phyloP scores from a whole-genome alignment of 2,113 vertebrate genomes.

The Chionis minor region DNA sequence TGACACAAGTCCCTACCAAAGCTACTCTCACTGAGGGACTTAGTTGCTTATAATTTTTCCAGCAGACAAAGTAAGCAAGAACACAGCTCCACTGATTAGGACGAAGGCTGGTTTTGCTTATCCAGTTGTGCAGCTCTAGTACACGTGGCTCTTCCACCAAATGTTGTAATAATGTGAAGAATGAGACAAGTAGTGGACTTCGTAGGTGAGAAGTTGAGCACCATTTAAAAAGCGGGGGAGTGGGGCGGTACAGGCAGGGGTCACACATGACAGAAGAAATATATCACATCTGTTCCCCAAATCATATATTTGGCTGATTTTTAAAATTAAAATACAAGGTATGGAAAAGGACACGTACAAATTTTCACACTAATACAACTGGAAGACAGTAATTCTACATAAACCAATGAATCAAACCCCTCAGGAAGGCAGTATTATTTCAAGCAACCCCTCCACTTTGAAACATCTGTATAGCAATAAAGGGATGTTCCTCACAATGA shows the following conservation, averaged over 20 bases:
- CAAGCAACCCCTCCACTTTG: not conserved
- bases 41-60: not conserved
- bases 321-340: not conserved
- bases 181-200: not conserved
- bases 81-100: not conserved
- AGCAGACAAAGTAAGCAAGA: not conserved
- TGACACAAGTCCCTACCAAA: not conserved
- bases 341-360: not conserved
- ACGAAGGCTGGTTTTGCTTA: not conserved
- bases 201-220: not conserved
- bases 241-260: not conserved
- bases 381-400: not conserved
- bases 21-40: not conserved
- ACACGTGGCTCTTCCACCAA: not conserved
- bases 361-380: not conserved
- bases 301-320: not conserved
- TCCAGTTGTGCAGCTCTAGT: not conserved
- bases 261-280: not conserved
- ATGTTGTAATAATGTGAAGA: not conserved
- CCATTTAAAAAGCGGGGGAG: not conserved
- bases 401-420: not conserved
- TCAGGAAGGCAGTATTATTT: not conserved
- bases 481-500: not conserved
- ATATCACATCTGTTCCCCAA: not conserved
- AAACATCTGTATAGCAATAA: not conserved